These are phyloP conservation scores for Lepidurus apus DNA, from an alignment of 1,140 invertebrate genomes.

Conservation along the genomic window DNA sequence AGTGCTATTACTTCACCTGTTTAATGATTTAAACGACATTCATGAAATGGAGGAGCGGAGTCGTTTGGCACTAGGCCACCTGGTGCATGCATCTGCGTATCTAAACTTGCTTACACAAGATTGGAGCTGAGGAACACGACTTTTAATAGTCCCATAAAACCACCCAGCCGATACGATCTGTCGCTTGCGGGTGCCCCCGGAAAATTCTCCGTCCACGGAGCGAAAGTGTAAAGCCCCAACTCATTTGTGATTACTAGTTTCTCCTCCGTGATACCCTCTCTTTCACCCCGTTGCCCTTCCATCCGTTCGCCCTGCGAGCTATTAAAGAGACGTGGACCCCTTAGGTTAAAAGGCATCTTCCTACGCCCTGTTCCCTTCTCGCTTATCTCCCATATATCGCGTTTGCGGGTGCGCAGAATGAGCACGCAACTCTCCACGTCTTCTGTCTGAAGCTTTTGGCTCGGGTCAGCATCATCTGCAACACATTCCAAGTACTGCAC, in stretches of 20 bases:
- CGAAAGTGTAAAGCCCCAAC: neutral
- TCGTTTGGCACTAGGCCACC: constrained; percentile 8
- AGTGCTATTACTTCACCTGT: neutral
- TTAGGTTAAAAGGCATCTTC: neutral
- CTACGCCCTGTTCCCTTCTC: neutral
- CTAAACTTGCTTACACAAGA: constrained; percentile 7
- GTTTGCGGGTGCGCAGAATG: neutral
- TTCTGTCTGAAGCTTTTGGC: constrained; percentile 6
- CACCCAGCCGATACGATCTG: constrained; percentile 16
- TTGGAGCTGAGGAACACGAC: constrained; percentile 6
- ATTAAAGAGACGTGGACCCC: constrained; percentile 21
- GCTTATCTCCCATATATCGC: neutral
- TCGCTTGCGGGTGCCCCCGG: neutral
- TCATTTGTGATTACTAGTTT: neutral
- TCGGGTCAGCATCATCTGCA: neutral
- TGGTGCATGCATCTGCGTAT: constrained; percentile 14
- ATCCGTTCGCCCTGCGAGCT: neutral
- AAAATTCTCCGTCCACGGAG: neutral
- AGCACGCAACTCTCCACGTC: neutral
- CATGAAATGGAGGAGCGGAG: constrained; percentile 6
- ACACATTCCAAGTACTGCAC: constrained; percentile 13
- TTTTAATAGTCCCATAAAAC: constrained; percentile 10
- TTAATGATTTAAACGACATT: neutral
- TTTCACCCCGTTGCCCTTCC: constrained; percentile 11
- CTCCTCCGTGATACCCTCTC: neutral